Base-by-base conservation (phyloP, 2,797 vertebrate genomes). In the Sebastes minor region DNA sequence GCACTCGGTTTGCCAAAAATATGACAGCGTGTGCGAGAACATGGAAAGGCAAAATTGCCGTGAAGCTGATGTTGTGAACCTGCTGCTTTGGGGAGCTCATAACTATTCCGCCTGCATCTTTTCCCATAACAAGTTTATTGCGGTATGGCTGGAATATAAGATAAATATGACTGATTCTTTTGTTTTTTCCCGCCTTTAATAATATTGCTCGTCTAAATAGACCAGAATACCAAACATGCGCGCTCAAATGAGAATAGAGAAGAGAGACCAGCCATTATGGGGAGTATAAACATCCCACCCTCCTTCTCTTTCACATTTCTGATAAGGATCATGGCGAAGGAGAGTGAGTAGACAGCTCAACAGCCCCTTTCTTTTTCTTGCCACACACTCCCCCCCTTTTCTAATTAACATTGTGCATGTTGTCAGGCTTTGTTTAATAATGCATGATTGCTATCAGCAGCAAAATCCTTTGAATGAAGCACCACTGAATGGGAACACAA, bases 341-440 rank as follows among this genome's bases (percentile, higher is more conserved):
- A 88, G 89, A 88, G 83, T 80, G 85, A 91, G 88, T 75, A 90
- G 89, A 93, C 91, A 89, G 87, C 91, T 92, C 89, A 86, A 90
- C 87, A 88, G 80, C 86, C 81, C 76, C 87, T 84, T 89, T 88
- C 80, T 90, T 85, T 88, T 78, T 82, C 86, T 82, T 63, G 71
- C 78, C 85, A 78, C 83, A 64, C 77, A 59, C 81, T 57, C 83
- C 83, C 82, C 74, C 70, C 76, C 57, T 81, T 93, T 94, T 93
- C 91, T 95, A 93, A 94, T 95, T 94, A 95, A 95, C 94, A 94
- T 88, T 92, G 92, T 89, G 94, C 92, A 89, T 95, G 94, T 94
- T 95, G 94, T 95, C 93, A 92, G 94, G 92, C 92, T 95, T 95
- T 95, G 93, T 94, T 95, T 94, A 95, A 94, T 95, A 95, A 94